phyloP scores from a whole-genome alignment of 2,888 invertebrate genomes.

The Agriopis aurantiaria region DNA sequence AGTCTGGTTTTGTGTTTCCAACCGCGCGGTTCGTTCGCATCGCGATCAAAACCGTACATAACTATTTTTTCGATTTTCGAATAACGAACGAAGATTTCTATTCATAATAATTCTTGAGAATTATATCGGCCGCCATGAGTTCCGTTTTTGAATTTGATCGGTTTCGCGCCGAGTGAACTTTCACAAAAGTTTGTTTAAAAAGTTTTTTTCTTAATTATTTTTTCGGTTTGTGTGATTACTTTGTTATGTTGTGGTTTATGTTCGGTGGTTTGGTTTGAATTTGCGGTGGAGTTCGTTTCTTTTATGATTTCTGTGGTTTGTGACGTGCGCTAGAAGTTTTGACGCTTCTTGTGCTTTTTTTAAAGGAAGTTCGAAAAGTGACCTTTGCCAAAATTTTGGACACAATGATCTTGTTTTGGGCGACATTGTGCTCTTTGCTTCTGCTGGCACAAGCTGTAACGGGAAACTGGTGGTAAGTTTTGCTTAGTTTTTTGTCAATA shows the following conservation, averaged over 20 bases:
- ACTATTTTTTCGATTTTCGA: conserved; percentile 71
- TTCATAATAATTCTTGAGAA: conserved; percentile 42
- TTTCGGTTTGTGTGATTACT: conserved; percentile 61
- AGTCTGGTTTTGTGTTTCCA: conserved; percentile 84
- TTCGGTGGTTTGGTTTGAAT: conserved; percentile 63
- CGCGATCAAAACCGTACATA: conserved; percentile 58
- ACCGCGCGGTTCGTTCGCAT: conserved; percentile 79
- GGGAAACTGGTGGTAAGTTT: conserved; percentile 82
- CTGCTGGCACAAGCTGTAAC: conserved; percentile 72
- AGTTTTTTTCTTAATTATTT: conserved; percentile 64
- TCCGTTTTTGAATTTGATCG: conserved; percentile 58
- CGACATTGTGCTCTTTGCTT: conserved; percentile 71
- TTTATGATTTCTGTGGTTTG: conserved; percentile 59
- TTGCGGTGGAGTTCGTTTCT: conserved; percentile 56
- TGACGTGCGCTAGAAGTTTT: conserved; percentile 52
- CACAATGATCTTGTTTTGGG: conserved; percentile 77
- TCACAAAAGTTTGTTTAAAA: conserved; percentile 69
- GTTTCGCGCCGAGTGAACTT: conserved; percentile 59
- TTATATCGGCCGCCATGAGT: conserved; percentile 54
- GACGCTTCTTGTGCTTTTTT: conserved; percentile 56
- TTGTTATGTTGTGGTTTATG: conserved; percentile 69
- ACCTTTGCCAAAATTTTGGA: conserved; percentile 50
- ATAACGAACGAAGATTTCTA: conserved; percentile 56
- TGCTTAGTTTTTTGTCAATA: background rate
- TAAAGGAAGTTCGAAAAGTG: conserved; percentile 61